Conservation (phyloP, 2,113 vertebrate species). For the Peromyscus leucopus region DNA sequence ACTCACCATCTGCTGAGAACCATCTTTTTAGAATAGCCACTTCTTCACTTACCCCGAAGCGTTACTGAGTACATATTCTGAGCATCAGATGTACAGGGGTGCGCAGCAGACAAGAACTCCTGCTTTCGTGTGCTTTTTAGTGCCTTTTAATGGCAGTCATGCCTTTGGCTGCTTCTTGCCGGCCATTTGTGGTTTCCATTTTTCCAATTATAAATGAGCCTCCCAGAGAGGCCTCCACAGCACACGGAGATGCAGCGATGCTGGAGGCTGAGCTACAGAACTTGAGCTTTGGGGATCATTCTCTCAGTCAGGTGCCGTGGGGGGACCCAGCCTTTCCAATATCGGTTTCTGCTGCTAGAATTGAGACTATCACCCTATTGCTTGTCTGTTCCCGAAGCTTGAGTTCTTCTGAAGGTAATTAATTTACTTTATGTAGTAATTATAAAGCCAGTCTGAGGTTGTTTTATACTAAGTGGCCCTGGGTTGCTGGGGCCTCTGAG, state of each 20-base stretch:
- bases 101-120: not conserved
- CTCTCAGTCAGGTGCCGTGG: not conserved
- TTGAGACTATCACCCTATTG: not conserved
- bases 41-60: not conserved
- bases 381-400: not conserved
- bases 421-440: not conserved
- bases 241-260: not conserved
- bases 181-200: not conserved
- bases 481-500: not conserved
- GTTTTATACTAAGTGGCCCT: not conserved
- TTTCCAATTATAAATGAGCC: not conserved
- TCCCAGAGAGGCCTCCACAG: not conserved
- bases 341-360: not conserved
- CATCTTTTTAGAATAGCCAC: not conserved
- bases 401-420: constrained; percentile 22
- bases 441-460: not conserved
- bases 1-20: not conserved
- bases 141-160: not conserved
- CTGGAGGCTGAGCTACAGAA: not conserved
- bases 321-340: not conserved
- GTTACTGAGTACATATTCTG: not conserved
- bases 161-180: not conserved
- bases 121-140: not conserved
- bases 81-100: not conserved
- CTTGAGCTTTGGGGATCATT: not conserved